Base-by-base conservation (phyloP, 2,113 vertebrate species). In the Isichthys henryi region DNA sequence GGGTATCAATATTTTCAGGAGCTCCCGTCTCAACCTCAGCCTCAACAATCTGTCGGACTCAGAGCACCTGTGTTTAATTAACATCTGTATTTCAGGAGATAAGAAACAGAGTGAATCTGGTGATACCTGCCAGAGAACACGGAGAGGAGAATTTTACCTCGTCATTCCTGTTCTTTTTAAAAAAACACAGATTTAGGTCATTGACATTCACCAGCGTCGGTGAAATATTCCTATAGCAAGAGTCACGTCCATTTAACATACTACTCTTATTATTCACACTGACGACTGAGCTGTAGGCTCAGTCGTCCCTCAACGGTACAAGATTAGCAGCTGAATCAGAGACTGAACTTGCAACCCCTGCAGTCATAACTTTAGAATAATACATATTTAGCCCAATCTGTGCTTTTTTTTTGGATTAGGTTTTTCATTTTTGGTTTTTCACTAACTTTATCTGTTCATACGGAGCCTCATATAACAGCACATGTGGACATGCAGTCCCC, bases 1-100 rank as follows among this genome's bases (percentile, higher is more conserved):
- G 19, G 90, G 70, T 50, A 52, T 82, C 45, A 86, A 50, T 86
- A 86, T 48, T 50, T 86, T 86, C 45, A 48, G 83, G 23, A n/a
- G 9, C 17, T 27, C 83, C 53, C 45, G 13, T 87, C 89, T 89
- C 62, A 87, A 31, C 82, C 82, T 66, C 89, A 53, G 45, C 27
- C 66, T 74, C 62, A 48, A 43, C 31, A 23, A 48, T 50, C 88
- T 77, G 45, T 6, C 62, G 7, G 46, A 11, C 53, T 66, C 39
- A 58, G 56, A 66, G 5, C 74, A 31, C 45, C 86, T 46, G 56
- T 43, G 35, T n/a, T 88, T 88, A 62, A 88, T 66, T 66, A 53
- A 43, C 74, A 43, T 17, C 35, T 43, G 35, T 43, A 43, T 80
- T 43, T 80, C 74, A 43, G 74, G 35, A 43, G 31, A 80, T 80